A percentile compares a stretch with the other conserved stretches of the same genome.
Evolutionary conservation across 2,113 vertebrate species (phyloP).

Genomic region (Rhinolophus ferrumequinum): DNA sequence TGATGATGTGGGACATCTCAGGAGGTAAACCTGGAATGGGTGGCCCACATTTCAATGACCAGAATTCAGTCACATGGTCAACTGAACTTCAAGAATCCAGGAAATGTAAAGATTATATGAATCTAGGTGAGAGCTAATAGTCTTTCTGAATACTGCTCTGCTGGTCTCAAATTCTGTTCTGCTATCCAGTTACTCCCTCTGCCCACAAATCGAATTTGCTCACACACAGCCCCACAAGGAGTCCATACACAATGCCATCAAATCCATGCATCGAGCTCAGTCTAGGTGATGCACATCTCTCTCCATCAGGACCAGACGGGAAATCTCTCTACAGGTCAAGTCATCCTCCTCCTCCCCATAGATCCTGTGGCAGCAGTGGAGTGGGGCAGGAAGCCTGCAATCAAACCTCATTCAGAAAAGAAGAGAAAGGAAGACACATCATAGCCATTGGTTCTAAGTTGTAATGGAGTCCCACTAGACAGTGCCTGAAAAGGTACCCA

Average conservation of each 20-base stretch:
- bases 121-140: background rate
- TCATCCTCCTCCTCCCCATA: background rate
- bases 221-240: background rate
- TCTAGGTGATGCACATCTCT: background rate
- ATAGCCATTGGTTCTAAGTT: background rate
- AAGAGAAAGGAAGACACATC: background rate
- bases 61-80: background rate
- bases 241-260: background rate
- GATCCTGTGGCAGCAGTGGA: background rate
- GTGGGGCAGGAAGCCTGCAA: background rate
- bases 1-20: background rate
- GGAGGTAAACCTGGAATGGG: background rate
- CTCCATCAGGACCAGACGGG: background rate
- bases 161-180: background rate
- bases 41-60: rapidly evolving
- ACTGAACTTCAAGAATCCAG: background rate
- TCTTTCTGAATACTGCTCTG: background rate
- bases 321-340: background rate
- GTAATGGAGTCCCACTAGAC: background rate
- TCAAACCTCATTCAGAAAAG: background rate
- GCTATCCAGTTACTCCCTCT: background rate
- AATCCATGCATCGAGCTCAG: background rate
- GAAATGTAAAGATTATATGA: background rate
- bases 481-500: background rate
- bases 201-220: background rate